phyloP scores from a whole-genome alignment of 2,888 invertebrate species.

The Tanypteryx hageni region DNA sequence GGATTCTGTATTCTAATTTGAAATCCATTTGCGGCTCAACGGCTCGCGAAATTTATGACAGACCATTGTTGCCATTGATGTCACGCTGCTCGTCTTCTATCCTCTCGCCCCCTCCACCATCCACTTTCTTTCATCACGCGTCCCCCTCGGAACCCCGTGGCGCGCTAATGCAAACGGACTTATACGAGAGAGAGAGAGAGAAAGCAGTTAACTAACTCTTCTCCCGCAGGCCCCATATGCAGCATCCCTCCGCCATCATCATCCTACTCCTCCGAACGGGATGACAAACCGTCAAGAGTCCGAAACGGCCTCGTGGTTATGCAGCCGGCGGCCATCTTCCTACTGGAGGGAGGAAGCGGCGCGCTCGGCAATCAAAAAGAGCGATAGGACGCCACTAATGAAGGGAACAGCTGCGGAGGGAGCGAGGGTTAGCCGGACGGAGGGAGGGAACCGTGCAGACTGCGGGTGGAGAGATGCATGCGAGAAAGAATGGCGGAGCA shows the following conservation, averaged over 20 bases:
- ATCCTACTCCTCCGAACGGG: neutral
- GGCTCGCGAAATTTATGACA: neutral
- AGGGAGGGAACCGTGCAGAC: neutral
- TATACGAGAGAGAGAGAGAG: slow-evolving; percentile 11
- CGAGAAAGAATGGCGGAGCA: neutral
- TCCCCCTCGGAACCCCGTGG: neutral
- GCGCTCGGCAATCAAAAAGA: neutral
- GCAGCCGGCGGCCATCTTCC: neutral
- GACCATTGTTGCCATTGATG: neutral
- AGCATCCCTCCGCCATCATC: neutral
- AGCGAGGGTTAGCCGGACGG: neutral
- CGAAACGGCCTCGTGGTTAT: neutral
- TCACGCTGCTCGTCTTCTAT: neutral
- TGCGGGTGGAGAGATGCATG: neutral
- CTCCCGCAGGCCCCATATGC: neutral
- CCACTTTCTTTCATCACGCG: neutral
- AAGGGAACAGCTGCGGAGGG: slow-evolving; percentile 22
- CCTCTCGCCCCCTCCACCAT: neutral
- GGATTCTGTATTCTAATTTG: slow-evolving; percentile 55
- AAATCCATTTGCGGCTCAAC: neutral
- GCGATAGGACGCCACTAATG: neutral
- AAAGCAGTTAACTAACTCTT: neutral
- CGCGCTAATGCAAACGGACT: neutral
- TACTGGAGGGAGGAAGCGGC: neutral
- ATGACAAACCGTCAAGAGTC: neutral